A percentile compares a stretch with the other conserved stretches of the same genome.
phyloP scores from a whole-genome alignment of 2,113 vertebrate species.

The Mormyrus iriodes region DNA sequence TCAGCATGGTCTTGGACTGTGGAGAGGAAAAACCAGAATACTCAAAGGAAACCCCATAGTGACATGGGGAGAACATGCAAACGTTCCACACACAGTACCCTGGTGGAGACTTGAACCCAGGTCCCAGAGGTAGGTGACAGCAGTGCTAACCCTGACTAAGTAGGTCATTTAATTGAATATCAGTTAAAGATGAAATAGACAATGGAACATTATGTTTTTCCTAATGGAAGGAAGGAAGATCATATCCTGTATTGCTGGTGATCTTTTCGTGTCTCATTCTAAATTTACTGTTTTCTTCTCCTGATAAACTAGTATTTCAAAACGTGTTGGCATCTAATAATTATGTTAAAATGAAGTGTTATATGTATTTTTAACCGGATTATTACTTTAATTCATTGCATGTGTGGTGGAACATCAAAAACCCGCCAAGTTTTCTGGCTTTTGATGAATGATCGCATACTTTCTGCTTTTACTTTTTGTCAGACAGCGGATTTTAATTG shows the following conservation, averaged over 20 bases:
- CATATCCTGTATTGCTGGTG: background rate
- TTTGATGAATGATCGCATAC: background rate
- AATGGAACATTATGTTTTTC: background rate
- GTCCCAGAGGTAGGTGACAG: background rate
- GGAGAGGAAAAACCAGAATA: background rate
- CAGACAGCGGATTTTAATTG: background rate
- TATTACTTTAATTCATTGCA: background rate
- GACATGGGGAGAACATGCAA: background rate
- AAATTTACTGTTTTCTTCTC: background rate
- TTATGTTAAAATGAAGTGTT: background rate
- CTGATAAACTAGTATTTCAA: background rate
- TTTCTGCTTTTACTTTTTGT: background rate
- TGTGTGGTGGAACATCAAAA: background rate
- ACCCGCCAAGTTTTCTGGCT: background rate
- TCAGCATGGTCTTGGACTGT: background rate
- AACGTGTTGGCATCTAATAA: background rate
- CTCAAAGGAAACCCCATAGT: background rate
- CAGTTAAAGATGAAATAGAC: background rate
- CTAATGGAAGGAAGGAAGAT: background rate
- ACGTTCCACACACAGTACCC: background rate
- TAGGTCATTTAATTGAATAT: background rate
- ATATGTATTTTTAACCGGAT: background rate
- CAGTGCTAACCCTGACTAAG: background rate
- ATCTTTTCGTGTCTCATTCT: background rate
- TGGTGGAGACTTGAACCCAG: background rate